A percentile compares a stretch with the other conserved stretches of the same genome.
Conservation (phyloP, 2,113 vertebrate species). For the Periophthalmodon schlosseri region DNA sequence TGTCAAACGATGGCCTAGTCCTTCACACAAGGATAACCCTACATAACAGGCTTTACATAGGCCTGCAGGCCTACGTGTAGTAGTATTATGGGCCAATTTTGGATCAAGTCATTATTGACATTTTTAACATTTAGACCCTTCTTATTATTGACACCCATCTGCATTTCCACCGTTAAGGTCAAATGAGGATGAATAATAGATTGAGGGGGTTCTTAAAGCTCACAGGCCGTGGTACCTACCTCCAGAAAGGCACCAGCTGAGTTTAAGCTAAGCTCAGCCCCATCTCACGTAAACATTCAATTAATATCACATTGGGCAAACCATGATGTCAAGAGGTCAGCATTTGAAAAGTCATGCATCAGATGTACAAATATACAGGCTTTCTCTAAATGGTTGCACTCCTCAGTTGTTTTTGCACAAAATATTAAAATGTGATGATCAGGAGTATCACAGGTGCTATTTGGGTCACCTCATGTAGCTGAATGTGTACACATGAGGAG, state of each 20-base stretch:
- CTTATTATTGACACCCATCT: constrained; percentile 71
- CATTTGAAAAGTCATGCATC: background rate
- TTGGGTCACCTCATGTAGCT: constrained; percentile 3
- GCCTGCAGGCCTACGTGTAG: too few relatives aligned
- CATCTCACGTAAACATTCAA: constrained; percentile 72
- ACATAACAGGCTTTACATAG: too few relatives aligned
- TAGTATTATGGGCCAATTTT: too few relatives aligned
- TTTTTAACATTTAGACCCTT: constrained; percentile 21
- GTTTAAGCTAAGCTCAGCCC: constrained; percentile 53
- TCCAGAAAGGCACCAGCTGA: constrained; percentile 71
- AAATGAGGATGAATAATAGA: constrained; percentile 79
- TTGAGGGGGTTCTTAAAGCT: constrained; percentile 69
- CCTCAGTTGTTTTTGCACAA: background rate
- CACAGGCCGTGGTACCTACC: constrained; percentile 64
- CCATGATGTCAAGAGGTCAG: constrained; percentile 35
- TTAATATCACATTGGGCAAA: constrained; percentile 65
- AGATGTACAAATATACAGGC: background rate
- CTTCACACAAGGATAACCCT: background rate
- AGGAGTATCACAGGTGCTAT: background rate
- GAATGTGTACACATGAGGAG: constrained; percentile 31
- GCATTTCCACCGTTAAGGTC: constrained; percentile 80
- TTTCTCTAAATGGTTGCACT: background rate
- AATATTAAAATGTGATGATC: background rate
- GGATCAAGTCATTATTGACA: background rate
- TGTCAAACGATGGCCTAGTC: background rate